Percentiles rank a stretch among this genome's conserved stretches.
Conservation (phyloP, 2,888 invertebrate species). For the Apotomis turbidana region DNA sequence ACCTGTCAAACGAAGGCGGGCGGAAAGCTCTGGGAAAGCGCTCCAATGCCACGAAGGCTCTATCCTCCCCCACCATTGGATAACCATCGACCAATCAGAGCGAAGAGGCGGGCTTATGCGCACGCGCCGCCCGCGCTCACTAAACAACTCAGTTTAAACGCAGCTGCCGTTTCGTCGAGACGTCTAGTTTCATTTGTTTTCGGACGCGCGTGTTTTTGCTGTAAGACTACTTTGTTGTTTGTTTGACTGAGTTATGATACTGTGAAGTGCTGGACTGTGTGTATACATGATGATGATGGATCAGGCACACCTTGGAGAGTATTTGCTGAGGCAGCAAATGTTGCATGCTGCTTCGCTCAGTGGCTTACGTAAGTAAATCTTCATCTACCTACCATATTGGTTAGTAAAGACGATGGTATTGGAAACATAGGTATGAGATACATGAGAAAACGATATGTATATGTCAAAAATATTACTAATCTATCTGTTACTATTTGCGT, state of each 20-base stretch:
- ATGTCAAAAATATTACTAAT: too few species aligned
- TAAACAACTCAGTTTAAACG: constrained; percentile 70
- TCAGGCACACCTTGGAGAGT: constrained; percentile 79
- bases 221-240: constrained; percentile 46
- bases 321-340: constrained; percentile 80
- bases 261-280: constrained; percentile 65
- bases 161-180: constrained; percentile 71
- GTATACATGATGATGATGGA: constrained; percentile 77
- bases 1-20: constrained; percentile 75
- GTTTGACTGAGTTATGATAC: constrained; percentile 56
- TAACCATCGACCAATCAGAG: constrained; percentile 61
- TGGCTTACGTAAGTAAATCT: constrained; percentile 71
- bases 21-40: constrained; percentile 70
- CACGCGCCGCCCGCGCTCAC: constrained; percentile 73
- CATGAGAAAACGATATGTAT: too few species aligned
- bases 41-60: constrained; percentile 66
- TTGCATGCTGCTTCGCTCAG: constrained; percentile 77
- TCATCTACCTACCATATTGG: constrained; percentile 15
- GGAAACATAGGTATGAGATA: background rate
- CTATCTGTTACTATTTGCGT: too few species aligned
- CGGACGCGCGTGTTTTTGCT: constrained; percentile 53
- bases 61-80: constrained; percentile 65
- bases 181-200: constrained; percentile 69
- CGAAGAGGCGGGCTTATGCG: constrained; percentile 68
- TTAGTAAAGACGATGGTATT: background rate